Evolutionary conservation across 2,113 vertebrate genomes (phyloP).

Genomic region (Plecturocebus donacophilus): DNA sequence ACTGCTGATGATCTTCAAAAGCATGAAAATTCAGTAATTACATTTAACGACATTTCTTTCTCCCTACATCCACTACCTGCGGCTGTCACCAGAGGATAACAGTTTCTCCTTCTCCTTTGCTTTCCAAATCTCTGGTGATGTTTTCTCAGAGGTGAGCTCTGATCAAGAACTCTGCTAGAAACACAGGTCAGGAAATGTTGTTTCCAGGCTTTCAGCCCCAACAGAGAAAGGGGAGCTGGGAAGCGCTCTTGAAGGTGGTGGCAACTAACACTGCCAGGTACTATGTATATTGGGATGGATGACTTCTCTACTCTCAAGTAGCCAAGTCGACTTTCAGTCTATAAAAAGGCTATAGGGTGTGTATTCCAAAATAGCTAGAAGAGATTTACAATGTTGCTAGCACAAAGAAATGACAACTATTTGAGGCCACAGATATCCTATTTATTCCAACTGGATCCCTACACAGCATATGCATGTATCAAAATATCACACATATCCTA

Average conservation of each 20-base stretch:
- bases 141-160: neutral
- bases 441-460: neutral
- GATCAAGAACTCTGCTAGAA: neutral
- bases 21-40: neutral
- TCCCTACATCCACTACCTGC: neutral
- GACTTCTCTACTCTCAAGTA: neutral
- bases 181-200: neutral
- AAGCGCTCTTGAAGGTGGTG: neutral
- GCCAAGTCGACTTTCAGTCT: neutral
- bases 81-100: neutral
- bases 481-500: neutral
- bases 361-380: neutral
- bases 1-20: neutral
- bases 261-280: rapidly evolving
- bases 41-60: neutral
- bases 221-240: neutral
- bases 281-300: neutral
- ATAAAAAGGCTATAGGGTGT: neutral
- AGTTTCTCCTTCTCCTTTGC: neutral
- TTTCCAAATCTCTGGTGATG: neutral
- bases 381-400: neutral
- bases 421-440: neutral
- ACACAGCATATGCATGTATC: neutral
- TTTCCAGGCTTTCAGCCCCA: neutral
- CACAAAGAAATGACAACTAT: neutral